Evolutionary conservation across 1,140 invertebrate species (phyloP), one percentile per base, ranked within the genome.

Genomic region (Aphelinus atriplicis): DNA sequence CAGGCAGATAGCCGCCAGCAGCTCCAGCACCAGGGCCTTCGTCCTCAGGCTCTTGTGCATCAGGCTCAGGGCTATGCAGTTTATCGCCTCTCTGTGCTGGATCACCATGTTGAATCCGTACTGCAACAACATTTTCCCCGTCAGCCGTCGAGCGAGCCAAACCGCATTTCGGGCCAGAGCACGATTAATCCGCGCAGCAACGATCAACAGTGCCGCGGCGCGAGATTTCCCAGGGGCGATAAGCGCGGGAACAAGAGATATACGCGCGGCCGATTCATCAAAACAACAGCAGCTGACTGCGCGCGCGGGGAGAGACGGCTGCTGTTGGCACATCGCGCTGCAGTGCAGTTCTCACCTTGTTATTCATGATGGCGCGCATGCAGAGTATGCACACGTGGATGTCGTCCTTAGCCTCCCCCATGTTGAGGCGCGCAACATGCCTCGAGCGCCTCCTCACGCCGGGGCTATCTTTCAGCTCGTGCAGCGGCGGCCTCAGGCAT

Each of bases 351-450:
- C 72, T 84, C 88, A 96, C 95, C 91, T 99, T 99, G 86, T 99
- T 99, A 89, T 99, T 99, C 98, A 99, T 99, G 81, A 99, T 99
- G 67, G 98, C 98, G 50, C 98, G 91, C 89, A 99, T 93, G 89
- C 98, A 99, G 92, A 98, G 95, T 80, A 99, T 98, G 90, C 97
- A 99, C 69, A 99, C 96, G 88, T 99, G 98, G 79, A 99, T 98
- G 85, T 99, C 98, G 87, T 99, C 98, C 78, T 97, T 96, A 57
- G 96, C 95, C 81, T 98, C 96, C 57, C 97, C 98, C 95, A 99
- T 98, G 85, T 98, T 98, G 50, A 98, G 89, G 82, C 95, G 93
- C 43, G 95, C 94, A 7, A 96, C 94, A 85, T 97, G 95, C 71
- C 94, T 90, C 2, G 94, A 95, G 71, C 95, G 90, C 71, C 94